These are phyloP conservation scores for Thryonomys swinderianus DNA, from an alignment of 2,113 vertebrate species.

Conservation along the genomic window DNA sequence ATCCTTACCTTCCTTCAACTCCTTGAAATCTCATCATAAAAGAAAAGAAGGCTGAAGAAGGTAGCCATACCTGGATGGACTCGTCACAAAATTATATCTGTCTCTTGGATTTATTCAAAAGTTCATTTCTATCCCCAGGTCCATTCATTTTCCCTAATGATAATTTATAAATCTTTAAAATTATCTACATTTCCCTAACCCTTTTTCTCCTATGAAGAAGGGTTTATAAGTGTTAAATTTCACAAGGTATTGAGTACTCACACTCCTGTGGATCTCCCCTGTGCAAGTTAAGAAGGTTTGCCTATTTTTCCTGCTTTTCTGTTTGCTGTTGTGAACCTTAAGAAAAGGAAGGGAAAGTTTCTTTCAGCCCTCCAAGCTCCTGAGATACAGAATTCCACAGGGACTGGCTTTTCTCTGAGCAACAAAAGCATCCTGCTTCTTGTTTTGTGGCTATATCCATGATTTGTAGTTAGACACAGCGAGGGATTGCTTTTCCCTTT, in stretches of 20 bases:
- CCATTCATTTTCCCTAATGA: not conserved
- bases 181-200: not conserved
- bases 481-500: not conserved
- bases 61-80: not conserved
- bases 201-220: not conserved
- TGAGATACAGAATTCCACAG: not conserved
- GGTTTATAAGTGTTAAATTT: not conserved
- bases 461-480: not conserved
- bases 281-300: not conserved
- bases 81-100: not conserved
- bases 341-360: not conserved
- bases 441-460: not conserved
- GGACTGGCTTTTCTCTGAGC: not conserved
- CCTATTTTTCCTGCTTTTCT: not conserved
- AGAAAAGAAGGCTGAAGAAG: not conserved
- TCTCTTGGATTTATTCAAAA: not conserved
- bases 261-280: not conserved
- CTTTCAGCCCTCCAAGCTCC: not conserved
- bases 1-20: not conserved
- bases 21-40: not conserved
- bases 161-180: not conserved
- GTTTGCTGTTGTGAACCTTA: not conserved
- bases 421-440: not conserved
- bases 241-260: not conserved
- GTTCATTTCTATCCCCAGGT: not conserved